Base-by-base conservation (phyloP, 2,797 vertebrate genomes). In the Clarias pachynema region DNA sequence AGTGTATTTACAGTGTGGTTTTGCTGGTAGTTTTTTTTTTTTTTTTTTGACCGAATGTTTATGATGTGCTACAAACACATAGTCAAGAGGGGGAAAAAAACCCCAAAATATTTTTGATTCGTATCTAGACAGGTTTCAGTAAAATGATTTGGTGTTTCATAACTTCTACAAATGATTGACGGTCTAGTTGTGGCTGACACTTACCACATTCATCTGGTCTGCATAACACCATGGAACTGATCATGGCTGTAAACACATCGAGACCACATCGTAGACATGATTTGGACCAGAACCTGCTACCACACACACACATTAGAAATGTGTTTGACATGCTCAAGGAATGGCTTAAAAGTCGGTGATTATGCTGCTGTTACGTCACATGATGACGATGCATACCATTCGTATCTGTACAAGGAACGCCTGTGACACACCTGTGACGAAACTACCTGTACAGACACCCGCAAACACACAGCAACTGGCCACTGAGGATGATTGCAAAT, bases 1-100 rank as follows among this genome's bases (percentile, higher is more conserved):
- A 94, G 94, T 94, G 93, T 93, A 91, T 92, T 81, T 81, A 92
- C 93, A 91, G 84, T 85, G 77, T 75, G 80, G 60, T 40, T 66
- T 80, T 84, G 60, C 29, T 84, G 20, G 74, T 77, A n/a, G 74
- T 37, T 6, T 40, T 40, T 40, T 40, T 59, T 34, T 29, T 75
- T 40, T 57, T 34, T 6, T 3, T 77, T 29, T 14, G 0, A 0
- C 18, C 34, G 57, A 65, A 31, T 84, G 72, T 84, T 65, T 31
- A 81, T 81, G 62, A 66, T 81, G 79, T 81, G 40, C 53, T 81
- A 29, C 60, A 22, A 34, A 79, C 24, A 44, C 14, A 0, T 18
- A 44, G 77, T 40, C 7, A n/a, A 44, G 14, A 62, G 59, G 3
- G 29, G 24, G 3, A 2, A 3, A 26, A 26, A 49, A 44, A n/a